Conservation (phyloP, 1,140 invertebrate genomes). For the Acromyrmex heyeri region DNA sequence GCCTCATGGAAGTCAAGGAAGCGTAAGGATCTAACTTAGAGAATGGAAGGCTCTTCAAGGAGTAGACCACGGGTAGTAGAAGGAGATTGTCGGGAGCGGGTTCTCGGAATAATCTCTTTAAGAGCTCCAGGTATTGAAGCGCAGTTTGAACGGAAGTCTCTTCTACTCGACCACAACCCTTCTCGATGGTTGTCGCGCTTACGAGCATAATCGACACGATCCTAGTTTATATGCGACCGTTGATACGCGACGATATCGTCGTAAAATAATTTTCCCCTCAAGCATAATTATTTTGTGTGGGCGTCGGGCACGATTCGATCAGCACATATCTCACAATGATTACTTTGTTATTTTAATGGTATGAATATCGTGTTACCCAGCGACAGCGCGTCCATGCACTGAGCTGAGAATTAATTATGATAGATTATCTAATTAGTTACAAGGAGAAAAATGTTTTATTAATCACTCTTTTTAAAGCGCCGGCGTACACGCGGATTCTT, state of each 20-base stretch:
- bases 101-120: conserved; percentile 76
- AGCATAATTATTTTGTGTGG: conserved; percentile 5
- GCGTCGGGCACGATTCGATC: conserved; percentile 12
- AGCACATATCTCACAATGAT: conserved; percentile 1
- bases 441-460: conserved; percentile 33
- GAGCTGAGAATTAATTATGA: conserved; percentile 41
- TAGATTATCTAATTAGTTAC: conserved; percentile 56
- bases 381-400: conserved; percentile 4
- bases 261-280: conserved; percentile 7
- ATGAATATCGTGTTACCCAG: conserved; percentile 8
- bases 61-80: conserved; percentile 63
- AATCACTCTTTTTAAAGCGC: conserved; percentile 28
- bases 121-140: conserved; percentile 66
- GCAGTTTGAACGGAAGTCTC: conserved; percentile 66
- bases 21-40: conserved; percentile 66
- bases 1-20: conserved; percentile 72
- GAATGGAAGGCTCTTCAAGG: conserved; percentile 71
- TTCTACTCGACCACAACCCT: conserved; percentile 43
- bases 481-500: conserved; percentile 33
- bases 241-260: conserved; percentile 17
- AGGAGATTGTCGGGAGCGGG: conserved; percentile 55
- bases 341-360: conserved; percentile 34
- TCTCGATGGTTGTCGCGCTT: conserved; percentile 56
- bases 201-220: conserved; percentile 37
- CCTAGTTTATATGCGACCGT: neutral